Conservation (phyloP, 1,140 invertebrate species). For the Argopecten irradians region DNA sequence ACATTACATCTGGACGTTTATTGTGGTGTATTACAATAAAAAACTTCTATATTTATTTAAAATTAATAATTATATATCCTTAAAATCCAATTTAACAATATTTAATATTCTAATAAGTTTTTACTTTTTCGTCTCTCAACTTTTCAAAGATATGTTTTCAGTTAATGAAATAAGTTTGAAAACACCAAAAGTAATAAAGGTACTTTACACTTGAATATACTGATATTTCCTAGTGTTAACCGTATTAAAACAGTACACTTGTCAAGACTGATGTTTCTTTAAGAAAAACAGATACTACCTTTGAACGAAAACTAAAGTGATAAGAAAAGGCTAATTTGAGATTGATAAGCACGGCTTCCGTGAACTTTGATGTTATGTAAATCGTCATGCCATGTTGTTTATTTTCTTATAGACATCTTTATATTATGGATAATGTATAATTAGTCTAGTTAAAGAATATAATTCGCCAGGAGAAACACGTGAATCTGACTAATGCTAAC, state of each 20-base stretch:
- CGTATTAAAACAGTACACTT: not conserved
- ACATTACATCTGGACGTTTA: not conserved
- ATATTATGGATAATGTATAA: not conserved
- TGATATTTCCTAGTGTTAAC: not conserved
- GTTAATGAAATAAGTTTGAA: not conserved
- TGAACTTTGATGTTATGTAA: not conserved
- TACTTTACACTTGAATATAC: not conserved
- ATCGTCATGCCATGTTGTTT: not conserved
- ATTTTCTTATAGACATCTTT: not conserved
- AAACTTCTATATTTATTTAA: no score
- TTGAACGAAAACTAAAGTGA: not conserved
- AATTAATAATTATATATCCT: no score
- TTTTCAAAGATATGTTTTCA: not conserved
- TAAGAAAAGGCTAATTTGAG: not conserved
- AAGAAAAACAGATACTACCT: not conserved
- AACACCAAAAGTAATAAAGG: not conserved
- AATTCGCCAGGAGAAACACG: not conserved
- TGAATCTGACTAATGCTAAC: not conserved
- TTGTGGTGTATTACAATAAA: not conserved
- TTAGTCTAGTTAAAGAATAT: slow-evolving; percentile 1
- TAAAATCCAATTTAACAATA: no score
- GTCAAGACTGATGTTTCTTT: not conserved
- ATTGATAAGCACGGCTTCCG: not conserved
- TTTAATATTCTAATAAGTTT: not conserved
- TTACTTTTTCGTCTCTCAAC: not conserved